Evolutionary conservation across 2,797 vertebrate species (phyloP).

Genomic region (Mormyrops boulengeri): DNA sequence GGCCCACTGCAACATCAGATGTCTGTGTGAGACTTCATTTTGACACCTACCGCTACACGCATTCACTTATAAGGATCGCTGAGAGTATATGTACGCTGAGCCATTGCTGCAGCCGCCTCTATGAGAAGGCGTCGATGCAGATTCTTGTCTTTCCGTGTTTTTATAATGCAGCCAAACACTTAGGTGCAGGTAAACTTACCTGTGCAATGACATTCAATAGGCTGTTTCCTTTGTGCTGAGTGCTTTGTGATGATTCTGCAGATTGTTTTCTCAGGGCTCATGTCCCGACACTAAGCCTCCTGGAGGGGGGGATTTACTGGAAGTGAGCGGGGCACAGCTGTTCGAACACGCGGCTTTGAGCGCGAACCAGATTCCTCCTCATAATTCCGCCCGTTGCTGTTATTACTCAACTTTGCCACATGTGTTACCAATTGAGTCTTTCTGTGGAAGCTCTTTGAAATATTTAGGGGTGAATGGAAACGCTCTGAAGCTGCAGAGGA

Average conservation of each 20-base stretch:
- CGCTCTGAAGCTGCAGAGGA: not conserved
- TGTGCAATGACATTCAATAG: not conserved
- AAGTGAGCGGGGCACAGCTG: not conserved
- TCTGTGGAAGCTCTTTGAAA: slow-evolving; percentile 16
- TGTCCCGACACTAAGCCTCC: not conserved
- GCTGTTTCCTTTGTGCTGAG: not conserved
- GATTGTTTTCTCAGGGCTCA: not conserved
- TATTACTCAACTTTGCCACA: not conserved
- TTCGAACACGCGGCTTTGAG: not conserved
- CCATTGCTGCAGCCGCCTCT: not conserved
- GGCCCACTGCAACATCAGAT: not conserved
- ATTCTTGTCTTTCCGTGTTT: not conserved
- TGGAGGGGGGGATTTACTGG: not conserved
- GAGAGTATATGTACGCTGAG: not conserved
- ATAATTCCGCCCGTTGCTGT: not conserved
- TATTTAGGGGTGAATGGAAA: slow-evolving; percentile 14
- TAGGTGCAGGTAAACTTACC: not conserved
- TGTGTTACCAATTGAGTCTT: slow-evolving; percentile 9
- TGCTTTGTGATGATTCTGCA: not conserved
- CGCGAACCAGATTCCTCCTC: not conserved
- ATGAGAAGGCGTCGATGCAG: not conserved
- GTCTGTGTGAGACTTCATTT: not conserved
- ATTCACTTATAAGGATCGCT: not conserved
- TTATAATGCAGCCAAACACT: not conserved
- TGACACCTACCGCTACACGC: not conserved